These are phyloP conservation scores for Beris chalybata DNA, from an alignment of 2,888 invertebrate genomes.

Conservation along the genomic window DNA sequence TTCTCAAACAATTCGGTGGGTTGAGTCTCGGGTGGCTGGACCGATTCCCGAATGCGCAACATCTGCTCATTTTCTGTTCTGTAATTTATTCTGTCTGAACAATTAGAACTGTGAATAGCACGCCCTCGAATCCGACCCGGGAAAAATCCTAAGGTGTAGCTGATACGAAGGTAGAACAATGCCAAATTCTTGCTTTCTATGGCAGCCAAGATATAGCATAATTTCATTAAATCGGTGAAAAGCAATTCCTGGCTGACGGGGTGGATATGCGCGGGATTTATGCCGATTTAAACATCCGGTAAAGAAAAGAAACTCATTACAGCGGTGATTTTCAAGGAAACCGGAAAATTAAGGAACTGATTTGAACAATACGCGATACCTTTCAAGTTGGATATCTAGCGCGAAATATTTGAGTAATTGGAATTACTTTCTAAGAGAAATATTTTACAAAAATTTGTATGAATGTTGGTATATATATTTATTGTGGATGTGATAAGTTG, in stretches of 20 bases:
- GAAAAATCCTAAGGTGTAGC: neutral
- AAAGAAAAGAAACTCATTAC: conserved; percentile 42
- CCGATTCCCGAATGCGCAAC: conserved; percentile 32
- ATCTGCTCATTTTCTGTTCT: conserved; percentile 39
- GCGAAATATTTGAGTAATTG: too few relatives aligned
- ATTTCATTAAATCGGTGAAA: conserved; percentile 31
- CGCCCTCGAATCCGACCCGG: neutral
- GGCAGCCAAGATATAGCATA: neutral
- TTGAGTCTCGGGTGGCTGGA: neutral
- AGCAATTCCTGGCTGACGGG: neutral
- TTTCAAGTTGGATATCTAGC: too few relatives aligned
- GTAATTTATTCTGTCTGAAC: conserved; percentile 43
- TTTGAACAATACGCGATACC: too few relatives aligned
- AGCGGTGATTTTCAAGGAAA: conserved; percentile 40
- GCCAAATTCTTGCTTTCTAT: conserved; percentile 10
- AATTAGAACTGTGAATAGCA: conserved; percentile 37
- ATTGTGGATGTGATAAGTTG: too few relatives aligned
- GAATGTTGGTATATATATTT: too few relatives aligned
- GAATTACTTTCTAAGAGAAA: too few relatives aligned
- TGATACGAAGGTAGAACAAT: conserved; percentile 9
- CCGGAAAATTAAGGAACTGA: conserved; percentile 41
- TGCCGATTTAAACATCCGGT: conserved; percentile 28
- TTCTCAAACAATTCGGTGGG: too few relatives aligned
- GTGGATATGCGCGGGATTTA: conserved; percentile 12
- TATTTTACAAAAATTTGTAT: too few relatives aligned